Percentiles rank a stretch among this genome's conserved stretches.
Conservation (phyloP, 2,888 invertebrate genomes). For the Nycteola revayana region DNA sequence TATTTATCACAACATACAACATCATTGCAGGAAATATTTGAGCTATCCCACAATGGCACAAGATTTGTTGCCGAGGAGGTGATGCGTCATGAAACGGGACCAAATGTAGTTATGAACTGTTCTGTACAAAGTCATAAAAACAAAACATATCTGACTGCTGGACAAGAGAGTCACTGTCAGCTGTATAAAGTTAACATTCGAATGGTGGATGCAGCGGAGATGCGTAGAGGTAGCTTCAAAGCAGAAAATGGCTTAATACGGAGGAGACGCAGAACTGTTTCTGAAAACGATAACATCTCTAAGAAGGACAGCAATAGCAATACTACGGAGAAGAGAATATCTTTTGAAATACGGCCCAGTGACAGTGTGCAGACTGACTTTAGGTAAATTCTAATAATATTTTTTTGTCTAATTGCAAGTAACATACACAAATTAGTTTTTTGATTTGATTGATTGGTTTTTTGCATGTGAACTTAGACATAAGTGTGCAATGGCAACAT, state of each 20-base stretch:
- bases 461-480: too few relatives aligned
- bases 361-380: conserved; percentile 94
- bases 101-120: conserved; percentile 96
- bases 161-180: conserved; percentile 95
- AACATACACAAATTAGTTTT: too few relatives aligned
- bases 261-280: conserved; percentile 74
- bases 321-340: conserved; percentile 83
- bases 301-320: conserved; percentile 69
- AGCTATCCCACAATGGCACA: conserved; percentile 91
- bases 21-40: conserved; percentile 92
- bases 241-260: conserved; percentile 74
- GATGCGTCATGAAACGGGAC: conserved; percentile 93
- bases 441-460: too few relatives aligned
- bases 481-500: too few relatives aligned
- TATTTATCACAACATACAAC: neutral
- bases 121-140: conserved; percentile 87
- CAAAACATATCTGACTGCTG: conserved; percentile 91
- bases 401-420: too few relatives aligned
- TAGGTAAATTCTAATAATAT: conserved; percentile 70
- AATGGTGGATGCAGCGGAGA: conserved; percentile 79
- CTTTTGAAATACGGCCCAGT: conserved; percentile 88
- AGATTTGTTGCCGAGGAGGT: conserved; percentile 94
- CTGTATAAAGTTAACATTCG: conserved; percentile 87
- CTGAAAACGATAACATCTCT: conserved; percentile 77
- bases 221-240: conserved; percentile 80